phyloP scores from a whole-genome alignment of 2,888 invertebrate genomes.

The Diadromus collaris region DNA sequence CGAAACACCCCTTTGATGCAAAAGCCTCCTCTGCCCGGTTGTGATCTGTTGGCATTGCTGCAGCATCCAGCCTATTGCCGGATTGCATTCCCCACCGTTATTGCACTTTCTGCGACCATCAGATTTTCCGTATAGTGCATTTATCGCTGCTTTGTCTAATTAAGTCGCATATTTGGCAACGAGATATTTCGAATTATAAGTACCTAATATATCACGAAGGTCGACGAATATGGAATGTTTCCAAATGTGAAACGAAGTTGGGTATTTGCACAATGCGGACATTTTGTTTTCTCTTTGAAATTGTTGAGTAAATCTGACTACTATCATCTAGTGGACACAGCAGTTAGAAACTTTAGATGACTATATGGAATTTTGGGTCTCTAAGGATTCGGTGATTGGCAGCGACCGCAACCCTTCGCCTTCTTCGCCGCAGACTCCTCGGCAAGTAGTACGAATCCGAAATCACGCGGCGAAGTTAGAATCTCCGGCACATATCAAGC shows the following conservation, averaged over 20 bases:
- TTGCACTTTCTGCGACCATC: conserved; percentile 47
- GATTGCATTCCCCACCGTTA: conserved; percentile 57
- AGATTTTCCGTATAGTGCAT: conserved; percentile 26
- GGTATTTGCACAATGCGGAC: neutral
- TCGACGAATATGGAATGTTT: conserved; percentile 4
- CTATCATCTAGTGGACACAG: neutral
- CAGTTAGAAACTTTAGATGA: conserved; percentile 1
- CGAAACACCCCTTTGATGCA: conserved; percentile 64
- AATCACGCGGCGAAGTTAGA: conserved; percentile 52
- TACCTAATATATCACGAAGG: conserved; percentile 20
- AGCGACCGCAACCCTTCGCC: conserved; percentile 21
- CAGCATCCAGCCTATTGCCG: conserved; percentile 54
- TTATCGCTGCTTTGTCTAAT: conserved; percentile 57
- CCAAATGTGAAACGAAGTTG: conserved; percentile 9
- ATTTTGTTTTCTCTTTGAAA: neutral
- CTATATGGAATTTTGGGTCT: conserved; percentile 23
- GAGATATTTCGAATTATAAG: conserved; percentile 41
- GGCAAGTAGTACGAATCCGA: conserved; percentile 40
- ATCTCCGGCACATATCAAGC: conserved; percentile 45
- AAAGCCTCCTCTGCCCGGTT: conserved; percentile 55
- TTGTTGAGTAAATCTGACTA: neutral
- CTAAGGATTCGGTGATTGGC: conserved; percentile 7
- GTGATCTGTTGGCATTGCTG: conserved; percentile 60
- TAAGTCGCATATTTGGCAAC: conserved; percentile 56
- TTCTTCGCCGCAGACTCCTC: conserved; percentile 20